Evolutionary conservation across 2,797 vertebrate genomes (phyloP), one percentile per base, ranked within the genome.

Genomic region (Siniperca scherzeri): DNA sequence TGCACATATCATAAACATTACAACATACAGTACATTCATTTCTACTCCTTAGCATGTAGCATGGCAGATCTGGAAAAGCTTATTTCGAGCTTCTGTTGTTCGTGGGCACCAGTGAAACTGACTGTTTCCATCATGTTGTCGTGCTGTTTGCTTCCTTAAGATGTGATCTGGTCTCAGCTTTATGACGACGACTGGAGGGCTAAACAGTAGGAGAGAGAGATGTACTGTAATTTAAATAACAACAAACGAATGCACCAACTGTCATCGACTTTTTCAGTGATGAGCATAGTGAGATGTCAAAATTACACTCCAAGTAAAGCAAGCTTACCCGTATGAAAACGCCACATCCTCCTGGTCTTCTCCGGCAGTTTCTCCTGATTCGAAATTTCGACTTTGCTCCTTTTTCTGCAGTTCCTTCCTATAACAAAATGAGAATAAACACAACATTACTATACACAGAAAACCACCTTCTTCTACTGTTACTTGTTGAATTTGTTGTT

Each of bases 131-230:
- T 36, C 46, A 7, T 14, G 17, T 48, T 30, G 3, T 1, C 19
- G 5, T 0, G 19, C 6, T 21, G 3, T 52, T 27, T 3, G 1
- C 16, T 14, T 16, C 13, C 27, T 8, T 1, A 30, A 56, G 25
- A 16, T 17, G 1, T 7, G 3, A 17, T 16, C 7, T 59, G 2
- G 7, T 6, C 12, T 30, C 1, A 5, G 25, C 2, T 11, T 9
- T 40, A 4, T 1, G 0, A n/a, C n/a, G 2, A 65, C 22, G 0
- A 2, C 1, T 3, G 25, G 10, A 1, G 4, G 16, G 14, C 46
- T 52, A 36, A 52, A 52, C 30, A 36, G 11, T n/a, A 16, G 14
- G 11, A 50, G 46, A 53, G 30, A 69, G 11, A 52, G 10, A 53
- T 16, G n/a, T 5, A 33, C 30, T 33, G 3, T 30, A 30, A 59